Percentiles rank a stretch among this genome's conserved stretches.
phyloP scores from a whole-genome alignment of 2,113 vertebrate species.

The Verasper variegatus region DNA sequence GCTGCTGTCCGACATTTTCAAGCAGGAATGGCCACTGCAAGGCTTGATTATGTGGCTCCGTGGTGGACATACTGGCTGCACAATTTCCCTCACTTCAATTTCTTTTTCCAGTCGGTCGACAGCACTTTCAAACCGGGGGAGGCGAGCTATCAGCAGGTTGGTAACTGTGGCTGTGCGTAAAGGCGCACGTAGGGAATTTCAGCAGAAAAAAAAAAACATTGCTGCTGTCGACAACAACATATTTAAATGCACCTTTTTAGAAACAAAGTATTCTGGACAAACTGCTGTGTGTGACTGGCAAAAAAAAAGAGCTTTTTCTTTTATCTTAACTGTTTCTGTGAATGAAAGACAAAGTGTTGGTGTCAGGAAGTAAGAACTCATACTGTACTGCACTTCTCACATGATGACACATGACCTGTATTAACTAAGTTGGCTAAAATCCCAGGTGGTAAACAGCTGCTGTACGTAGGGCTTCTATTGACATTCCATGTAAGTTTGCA shows the following conservation, averaged over 20 bases:
- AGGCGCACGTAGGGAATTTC: conserved; percentile 44
- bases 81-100: conserved; percentile 87
- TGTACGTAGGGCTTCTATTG: background rate
- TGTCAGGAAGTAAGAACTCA: conserved; percentile 6
- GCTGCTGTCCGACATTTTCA: conserved; percentile 26
- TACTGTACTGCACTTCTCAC: conserved; percentile 42
- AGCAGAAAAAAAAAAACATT: background rate
- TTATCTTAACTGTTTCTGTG: background rate
- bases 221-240: background rate
- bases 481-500: background rate
- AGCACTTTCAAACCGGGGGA: conserved; percentile 87
- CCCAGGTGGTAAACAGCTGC: conserved; percentile 16
- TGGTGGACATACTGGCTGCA: conserved; percentile 97
- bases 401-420: conserved; percentile 73
- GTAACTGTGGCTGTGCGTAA: conserved; percentile 50
- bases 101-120: conserved; percentile 81
- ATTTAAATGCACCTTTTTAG: conserved; percentile 3
- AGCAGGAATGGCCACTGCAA: conserved; percentile 83
- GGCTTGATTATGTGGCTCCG: conserved; percentile 89
- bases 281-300: background rate
- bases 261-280: background rate
- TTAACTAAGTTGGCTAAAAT: conserved; percentile 30
- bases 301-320: background rate
- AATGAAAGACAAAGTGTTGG: background rate
- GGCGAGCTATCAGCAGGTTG: conserved; percentile 89